Percentiles rank a stretch among this genome's conserved stretches.
phyloP scores from a whole-genome alignment of 2,797 vertebrate species.

The Sebastolobus alascanus region DNA sequence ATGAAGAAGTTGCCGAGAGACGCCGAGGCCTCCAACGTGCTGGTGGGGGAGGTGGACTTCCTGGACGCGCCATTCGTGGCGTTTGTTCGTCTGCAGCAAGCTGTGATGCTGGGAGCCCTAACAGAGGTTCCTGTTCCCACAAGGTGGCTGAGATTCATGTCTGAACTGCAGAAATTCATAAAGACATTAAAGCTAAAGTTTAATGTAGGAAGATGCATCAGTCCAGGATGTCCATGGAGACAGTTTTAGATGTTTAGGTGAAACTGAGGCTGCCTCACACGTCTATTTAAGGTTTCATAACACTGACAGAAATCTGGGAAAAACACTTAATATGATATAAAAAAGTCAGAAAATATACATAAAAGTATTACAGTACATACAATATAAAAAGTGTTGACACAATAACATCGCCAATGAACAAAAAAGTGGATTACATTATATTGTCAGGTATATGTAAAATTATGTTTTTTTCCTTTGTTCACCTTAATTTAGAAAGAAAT shows the following conservation, averaged over 20 bases:
- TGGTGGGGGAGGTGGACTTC: constrained; percentile 98
- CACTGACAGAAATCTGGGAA: neutral
- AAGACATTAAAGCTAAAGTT: neutral
- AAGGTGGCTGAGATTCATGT: constrained; percentile 84
- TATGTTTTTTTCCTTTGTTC: neutral
- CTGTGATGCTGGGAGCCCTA: constrained; percentile 96
- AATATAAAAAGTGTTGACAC: neutral
- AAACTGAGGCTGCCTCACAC: neutral
- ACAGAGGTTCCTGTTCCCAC: constrained; percentile 98
- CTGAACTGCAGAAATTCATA: neutral
- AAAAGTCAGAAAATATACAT: neutral
- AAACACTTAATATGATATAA: neutral
- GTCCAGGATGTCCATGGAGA: neutral
- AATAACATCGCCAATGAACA: neutral
- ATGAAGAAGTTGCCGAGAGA: constrained; percentile 99
- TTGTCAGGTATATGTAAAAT: too few relatives aligned
- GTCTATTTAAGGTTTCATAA: neutral
- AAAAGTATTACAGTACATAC: neutral
- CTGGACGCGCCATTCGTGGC: constrained; percentile 95
- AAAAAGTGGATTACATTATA: neutral
- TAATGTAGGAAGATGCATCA: neutral
- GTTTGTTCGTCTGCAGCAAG: constrained; percentile 95
- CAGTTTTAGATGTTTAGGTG: neutral
- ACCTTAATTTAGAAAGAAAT: neutral
- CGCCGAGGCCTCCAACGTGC: constrained; percentile 97